These are phyloP conservation scores for Amblyornis subalaris DNA, from an alignment of 2,113 vertebrate genomes.

Conservation along the genomic window DNA sequence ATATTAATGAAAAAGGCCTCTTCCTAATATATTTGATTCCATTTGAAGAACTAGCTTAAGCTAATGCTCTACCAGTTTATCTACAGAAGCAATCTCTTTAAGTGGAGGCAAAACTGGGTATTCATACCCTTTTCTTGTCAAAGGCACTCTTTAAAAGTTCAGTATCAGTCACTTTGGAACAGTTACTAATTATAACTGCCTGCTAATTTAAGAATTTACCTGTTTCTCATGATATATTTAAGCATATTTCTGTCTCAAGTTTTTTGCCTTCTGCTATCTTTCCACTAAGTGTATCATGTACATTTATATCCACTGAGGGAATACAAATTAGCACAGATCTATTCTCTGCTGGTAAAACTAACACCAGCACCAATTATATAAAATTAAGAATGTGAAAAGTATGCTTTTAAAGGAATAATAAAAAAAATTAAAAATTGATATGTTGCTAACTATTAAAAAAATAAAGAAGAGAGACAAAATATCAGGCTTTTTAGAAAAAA, in stretches of 20 bases:
- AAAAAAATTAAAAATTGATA: neutral
- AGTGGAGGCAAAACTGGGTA: neutral
- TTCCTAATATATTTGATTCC: neutral
- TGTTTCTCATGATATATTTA: neutral
- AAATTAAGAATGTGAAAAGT: neutral
- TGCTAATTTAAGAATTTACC: neutral
- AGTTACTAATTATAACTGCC: neutral
- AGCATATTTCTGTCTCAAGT: neutral
- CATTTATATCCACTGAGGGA: neutral
- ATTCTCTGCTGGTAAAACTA: neutral
- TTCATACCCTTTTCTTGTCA: neutral
- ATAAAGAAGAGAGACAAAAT: accelerated
- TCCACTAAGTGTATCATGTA: neutral
- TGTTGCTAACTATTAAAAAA: neutral
- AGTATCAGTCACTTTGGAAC: neutral
- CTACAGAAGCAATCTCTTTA: neutral
- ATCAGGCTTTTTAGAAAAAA: neutral
- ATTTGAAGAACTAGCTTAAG: neutral
- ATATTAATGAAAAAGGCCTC: neutral
- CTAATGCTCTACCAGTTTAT: neutral
- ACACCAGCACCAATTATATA: neutral
- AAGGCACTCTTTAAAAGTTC: neutral
- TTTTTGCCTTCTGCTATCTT: neutral
- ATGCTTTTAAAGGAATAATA: neutral
- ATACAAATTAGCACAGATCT: neutral